phyloP scores from a whole-genome alignment of 2,797 vertebrate genomes.

The Trachurus trachurus region DNA sequence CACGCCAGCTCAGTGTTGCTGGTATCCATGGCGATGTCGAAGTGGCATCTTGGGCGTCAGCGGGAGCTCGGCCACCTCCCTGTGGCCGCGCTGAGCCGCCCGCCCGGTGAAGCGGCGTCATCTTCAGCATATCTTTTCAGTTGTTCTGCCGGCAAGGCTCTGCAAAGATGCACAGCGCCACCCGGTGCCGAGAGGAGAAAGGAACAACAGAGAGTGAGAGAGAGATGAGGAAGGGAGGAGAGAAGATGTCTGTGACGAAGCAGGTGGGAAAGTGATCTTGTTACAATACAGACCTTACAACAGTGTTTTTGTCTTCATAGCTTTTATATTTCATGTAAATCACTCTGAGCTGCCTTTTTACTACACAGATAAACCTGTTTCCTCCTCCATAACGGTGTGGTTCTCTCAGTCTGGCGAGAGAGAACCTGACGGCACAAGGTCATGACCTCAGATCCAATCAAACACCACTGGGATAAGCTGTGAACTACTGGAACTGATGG shows the following conservation, averaged over 20 bases:
- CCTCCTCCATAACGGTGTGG: background rate
- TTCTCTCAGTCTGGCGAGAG: background rate
- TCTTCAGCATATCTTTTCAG: slow-evolving; percentile 86
- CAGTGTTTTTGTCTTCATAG: background rate
- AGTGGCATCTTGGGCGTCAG: slow-evolving; percentile 86
- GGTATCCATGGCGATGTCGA: slow-evolving; percentile 86
- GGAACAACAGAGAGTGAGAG: background rate
- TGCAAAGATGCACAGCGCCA: slow-evolving; percentile 53
- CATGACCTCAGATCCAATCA: background rate
- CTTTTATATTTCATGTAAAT: background rate
- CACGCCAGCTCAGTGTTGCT: slow-evolving; percentile 83
- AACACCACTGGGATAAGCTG: background rate
- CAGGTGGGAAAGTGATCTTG: background rate
- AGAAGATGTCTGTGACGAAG: background rate
- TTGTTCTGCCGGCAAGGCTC: slow-evolving; percentile 84
- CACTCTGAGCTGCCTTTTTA: too few relatives aligned
- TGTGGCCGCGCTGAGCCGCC: slow-evolving; percentile 85
- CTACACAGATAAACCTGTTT: background rate
- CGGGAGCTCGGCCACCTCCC: slow-evolving; percentile 82
- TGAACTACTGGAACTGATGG: too few relatives aligned
- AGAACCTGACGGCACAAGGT: background rate
- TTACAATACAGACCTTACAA: background rate
- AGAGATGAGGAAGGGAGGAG: background rate
- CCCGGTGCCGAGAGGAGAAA: slow-evolving; percentile 30
- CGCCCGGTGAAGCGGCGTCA: slow-evolving; percentile 87